Conservation (phyloP, 2,888 invertebrate genomes). For the Agonopterix subpropinquella region DNA sequence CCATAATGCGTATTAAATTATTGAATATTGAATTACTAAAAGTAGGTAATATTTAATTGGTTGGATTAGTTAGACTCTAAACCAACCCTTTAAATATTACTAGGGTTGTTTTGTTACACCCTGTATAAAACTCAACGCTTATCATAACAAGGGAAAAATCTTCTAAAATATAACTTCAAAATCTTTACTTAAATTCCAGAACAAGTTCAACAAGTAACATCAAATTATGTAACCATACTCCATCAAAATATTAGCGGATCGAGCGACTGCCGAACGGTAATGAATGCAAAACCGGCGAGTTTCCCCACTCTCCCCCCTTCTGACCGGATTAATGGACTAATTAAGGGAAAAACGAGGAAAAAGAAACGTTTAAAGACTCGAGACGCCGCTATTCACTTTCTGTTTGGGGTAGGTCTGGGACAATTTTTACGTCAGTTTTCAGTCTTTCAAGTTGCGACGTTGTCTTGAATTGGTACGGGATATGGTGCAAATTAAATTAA, state of each 20-base stretch:
- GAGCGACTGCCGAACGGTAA: conserved; percentile 24
- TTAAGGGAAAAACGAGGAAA: conserved; percentile 53
- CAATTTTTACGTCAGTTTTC: conserved; percentile 72
- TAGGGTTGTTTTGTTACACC: no score
- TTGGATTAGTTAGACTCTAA: no score
- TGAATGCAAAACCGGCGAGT: conserved; percentile 16
- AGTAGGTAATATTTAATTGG: no score
- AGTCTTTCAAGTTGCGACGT: conserved; percentile 38
- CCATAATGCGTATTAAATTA: no score
- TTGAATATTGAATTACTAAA: no score
- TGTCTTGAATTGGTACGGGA: conserved; percentile 29
- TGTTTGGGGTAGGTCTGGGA: conserved; percentile 67
- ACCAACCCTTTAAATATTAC: no score
- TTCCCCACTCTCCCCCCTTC: conserved; percentile 5
- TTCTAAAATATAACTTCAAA: no score
- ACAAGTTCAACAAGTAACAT: conserved; percentile 18
- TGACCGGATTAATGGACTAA: conserved; percentile 58
- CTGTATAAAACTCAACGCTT: no score
- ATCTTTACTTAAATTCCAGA: neutral
- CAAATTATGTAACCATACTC: conserved; percentile 4
- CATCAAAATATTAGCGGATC: conserved; percentile 17
- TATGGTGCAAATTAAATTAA: no score
- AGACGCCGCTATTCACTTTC: conserved; percentile 41
- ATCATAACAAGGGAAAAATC: no score
- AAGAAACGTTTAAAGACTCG: conserved; percentile 32